These are phyloP conservation scores for Spinibarbus caldwelli DNA, from an alignment of 2,797 vertebrate genomes.

Conservation along the genomic window DNA sequence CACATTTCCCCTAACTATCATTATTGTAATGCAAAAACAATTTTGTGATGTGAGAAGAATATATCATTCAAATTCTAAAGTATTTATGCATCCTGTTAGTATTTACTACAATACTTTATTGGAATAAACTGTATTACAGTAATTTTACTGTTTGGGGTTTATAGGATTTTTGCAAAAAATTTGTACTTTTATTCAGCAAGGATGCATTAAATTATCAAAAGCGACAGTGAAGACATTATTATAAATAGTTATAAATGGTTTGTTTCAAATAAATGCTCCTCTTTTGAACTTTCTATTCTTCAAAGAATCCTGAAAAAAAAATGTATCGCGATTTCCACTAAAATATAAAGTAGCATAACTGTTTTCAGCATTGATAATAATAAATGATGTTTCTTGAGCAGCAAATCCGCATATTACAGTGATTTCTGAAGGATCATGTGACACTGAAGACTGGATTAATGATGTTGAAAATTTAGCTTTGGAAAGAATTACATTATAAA, in stretches of 20 bases:
- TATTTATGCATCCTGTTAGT: neutral
- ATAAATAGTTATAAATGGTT: too few relatives aligned
- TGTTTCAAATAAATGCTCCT: too few relatives aligned
- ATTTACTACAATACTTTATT: neutral
- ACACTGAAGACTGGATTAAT: neutral
- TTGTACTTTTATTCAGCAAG: neutral
- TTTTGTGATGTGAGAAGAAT: neutral
- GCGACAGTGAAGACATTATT: neutral
- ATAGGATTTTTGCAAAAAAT: neutral
- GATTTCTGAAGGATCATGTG: neutral
- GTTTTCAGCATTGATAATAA: too few relatives aligned
- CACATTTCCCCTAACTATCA: neutral
- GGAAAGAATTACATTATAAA: neutral
- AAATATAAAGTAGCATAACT: neutral
- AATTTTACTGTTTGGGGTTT: neutral
- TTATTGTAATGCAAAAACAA: neutral
- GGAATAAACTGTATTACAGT: neutral
- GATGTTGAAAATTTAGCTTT: neutral
- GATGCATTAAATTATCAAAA: neutral
- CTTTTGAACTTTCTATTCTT: too few relatives aligned
- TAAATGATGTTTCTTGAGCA: too few relatives aligned
- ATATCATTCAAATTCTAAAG: neutral
- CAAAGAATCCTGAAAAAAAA: too few relatives aligned
- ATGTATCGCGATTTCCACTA: too few relatives aligned
- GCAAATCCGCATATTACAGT: neutral